Evolutionary conservation across 2,797 vertebrate genomes (phyloP).

Genomic region (Xyrichtys novacula): DNA sequence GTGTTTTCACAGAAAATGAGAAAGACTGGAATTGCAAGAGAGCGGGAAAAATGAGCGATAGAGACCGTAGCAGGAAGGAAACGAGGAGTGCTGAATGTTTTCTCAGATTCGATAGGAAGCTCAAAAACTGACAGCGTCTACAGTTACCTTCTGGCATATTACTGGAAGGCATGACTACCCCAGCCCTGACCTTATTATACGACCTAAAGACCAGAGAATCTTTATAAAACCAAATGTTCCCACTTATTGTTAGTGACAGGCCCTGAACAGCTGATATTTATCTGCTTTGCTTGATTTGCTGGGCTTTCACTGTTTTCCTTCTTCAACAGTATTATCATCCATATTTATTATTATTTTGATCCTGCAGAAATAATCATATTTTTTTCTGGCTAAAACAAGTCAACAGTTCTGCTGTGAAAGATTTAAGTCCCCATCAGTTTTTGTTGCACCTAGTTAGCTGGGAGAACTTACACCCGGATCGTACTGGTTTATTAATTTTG

Average conservation of each 20-base stretch:
- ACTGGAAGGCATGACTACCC: background rate
- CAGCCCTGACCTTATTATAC: background rate
- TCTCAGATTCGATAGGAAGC: constrained; percentile 20
- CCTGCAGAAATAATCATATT: no score
- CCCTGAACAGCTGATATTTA: background rate
- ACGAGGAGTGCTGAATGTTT: constrained; percentile 26
- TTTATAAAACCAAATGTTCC: background rate
- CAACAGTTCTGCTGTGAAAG: no score
- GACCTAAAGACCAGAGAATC: constrained; percentile 4
- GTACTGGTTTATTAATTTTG: background rate
- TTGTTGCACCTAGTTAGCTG: background rate
- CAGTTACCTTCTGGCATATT: constrained; percentile 28
- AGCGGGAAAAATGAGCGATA: background rate
- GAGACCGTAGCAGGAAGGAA: constrained; percentile 36
- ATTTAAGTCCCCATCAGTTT: no score
- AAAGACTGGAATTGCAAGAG: background rate
- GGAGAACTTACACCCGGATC: background rate
- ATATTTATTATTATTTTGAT: no score
- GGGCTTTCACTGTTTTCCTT: no score
- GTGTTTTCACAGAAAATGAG: background rate
- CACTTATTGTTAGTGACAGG: background rate
- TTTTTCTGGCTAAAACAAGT: background rate
- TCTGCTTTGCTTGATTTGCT: background rate
- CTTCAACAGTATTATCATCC: no score
- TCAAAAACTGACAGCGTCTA: constrained; percentile 10